Evolutionary conservation across 1,140 invertebrate species (phyloP).

Genomic region (Halyomorpha halys): DNA sequence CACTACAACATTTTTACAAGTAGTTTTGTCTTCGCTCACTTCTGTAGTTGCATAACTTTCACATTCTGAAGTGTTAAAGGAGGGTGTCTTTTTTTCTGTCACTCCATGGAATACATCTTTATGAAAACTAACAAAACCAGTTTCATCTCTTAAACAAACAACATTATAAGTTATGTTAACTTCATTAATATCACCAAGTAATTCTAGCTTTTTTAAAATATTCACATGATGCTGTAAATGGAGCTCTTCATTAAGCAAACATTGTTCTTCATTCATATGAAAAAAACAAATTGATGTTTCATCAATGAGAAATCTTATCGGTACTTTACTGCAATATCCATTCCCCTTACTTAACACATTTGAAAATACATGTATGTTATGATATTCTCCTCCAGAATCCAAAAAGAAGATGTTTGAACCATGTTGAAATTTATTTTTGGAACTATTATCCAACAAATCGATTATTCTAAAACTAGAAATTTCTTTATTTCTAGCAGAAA

Average conservation of each 20-base stretch:
- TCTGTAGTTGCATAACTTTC: neutral
- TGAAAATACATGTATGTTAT: neutral
- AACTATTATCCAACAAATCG: neutral
- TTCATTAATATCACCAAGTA: neutral
- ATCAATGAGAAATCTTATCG: neutral
- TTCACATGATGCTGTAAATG: too few species aligned
- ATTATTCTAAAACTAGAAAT: neutral
- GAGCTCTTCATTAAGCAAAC: neutral
- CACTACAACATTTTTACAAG: conserved; percentile 3
- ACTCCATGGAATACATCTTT: neutral
- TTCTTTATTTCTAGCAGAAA: neutral
- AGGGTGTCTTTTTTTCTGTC: neutral
- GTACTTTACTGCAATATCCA: neutral
- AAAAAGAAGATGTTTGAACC: neutral
- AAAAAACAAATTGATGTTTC: neutral
- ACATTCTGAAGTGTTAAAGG: neutral
- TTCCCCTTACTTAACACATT: neutral
- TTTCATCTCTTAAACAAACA: conserved; percentile 5
- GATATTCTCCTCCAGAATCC: neutral
- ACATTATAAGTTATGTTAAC: neutral
- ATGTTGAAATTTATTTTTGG: neutral
- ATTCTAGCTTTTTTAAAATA: too few species aligned
- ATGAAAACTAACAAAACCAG: neutral
- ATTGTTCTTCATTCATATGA: neutral
- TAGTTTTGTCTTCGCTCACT: neutral